phyloP scores from a whole-genome alignment of 2,797 vertebrate genomes.

The Danionella dracula region DNA sequence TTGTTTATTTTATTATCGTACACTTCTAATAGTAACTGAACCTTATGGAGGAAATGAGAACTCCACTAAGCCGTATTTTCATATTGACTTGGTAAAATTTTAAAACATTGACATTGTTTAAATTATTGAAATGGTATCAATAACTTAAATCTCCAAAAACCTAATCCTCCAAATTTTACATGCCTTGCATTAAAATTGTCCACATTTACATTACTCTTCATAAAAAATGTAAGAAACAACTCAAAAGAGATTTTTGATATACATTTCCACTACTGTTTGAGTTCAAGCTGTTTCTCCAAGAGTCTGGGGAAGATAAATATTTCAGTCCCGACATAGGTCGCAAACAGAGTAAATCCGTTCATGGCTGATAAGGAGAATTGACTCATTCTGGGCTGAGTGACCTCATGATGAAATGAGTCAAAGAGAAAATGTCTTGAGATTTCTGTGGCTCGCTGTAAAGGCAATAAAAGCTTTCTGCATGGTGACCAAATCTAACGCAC shows the following conservation, averaged over 20 bases:
- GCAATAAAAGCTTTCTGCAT: constrained; percentile 10
- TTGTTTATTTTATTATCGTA: too few relatives aligned
- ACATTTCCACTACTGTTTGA: background rate
- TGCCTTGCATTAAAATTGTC: too few relatives aligned
- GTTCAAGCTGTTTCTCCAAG: background rate
- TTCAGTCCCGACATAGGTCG: constrained; percentile 2
- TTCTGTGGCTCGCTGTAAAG: constrained; percentile 8
- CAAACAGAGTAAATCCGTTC: constrained; percentile 1
- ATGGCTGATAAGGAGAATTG: constrained; percentile 13
- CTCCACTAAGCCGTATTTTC: too few relatives aligned
- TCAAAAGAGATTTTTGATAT: background rate
- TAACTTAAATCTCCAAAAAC: too few relatives aligned
- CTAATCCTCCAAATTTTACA: too few relatives aligned
- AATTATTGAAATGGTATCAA: too few relatives aligned
- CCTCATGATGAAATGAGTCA: constrained; percentile 22
- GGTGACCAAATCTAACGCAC: background rate
- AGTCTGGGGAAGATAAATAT: constrained; percentile 1
- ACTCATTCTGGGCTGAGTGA: constrained; percentile 6
- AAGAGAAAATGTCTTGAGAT: constrained; percentile 12
- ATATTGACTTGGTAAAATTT: too few relatives aligned
- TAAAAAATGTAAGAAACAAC: background rate
- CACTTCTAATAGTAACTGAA: too few relatives aligned
- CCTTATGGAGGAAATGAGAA: too few relatives aligned
- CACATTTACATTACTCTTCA: too few relatives aligned
- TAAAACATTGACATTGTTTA: too few relatives aligned